Base-by-base conservation (phyloP, 2,797 vertebrate species). In the Xiphophorus birchmanni region DNA sequence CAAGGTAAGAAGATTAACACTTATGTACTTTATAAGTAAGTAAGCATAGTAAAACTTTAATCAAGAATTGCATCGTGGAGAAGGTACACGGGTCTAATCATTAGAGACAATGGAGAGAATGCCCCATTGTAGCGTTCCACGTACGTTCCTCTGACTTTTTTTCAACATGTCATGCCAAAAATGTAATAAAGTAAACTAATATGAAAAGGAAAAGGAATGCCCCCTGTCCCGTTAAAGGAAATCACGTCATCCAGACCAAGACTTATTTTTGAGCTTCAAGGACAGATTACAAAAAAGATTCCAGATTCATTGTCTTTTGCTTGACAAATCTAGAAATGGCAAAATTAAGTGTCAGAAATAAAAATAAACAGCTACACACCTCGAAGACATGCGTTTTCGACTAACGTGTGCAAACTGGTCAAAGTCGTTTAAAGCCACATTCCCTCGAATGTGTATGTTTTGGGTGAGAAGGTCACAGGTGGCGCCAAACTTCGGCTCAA, bases 391-490 rank as follows among this genome's bases (percentile, higher is more conserved):
- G 11, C 3, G 26, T 52, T 42, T 52, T 60, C 32, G 60, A 18
- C 47, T 40, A 40, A 10, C 48, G 37, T 63, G 37, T 29, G 4
- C 4, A 48, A 50, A 56, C 45, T 42, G n/a, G 18, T 69, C 21
- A 32, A 82, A 82, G 47, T 44, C 4, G 47, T 74, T 75, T 50
- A 40, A 54, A 69, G 60, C 73, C n/a, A 45, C 47, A 79, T 67
- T 72, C 37, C n/a, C 17, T 47, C 77, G 29, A 52, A 21, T 65
- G 23, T 78, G 73, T 83, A 76, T 87, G 56, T 81, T 90, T 89
- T 84, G 80, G 87, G 85, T 87, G 82, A 87, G 75, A 84, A 85
- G 89, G 88, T 93, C 86, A 84, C 81, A 89, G 82, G 80, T 86
- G 89, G 89, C 79, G 85, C 88, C 91, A 89, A 86, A 85, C 83